These are phyloP conservation scores for Seladonia tumulorum DNA, from an alignment of 2,888 invertebrate species.

Conservation along the genomic window DNA sequence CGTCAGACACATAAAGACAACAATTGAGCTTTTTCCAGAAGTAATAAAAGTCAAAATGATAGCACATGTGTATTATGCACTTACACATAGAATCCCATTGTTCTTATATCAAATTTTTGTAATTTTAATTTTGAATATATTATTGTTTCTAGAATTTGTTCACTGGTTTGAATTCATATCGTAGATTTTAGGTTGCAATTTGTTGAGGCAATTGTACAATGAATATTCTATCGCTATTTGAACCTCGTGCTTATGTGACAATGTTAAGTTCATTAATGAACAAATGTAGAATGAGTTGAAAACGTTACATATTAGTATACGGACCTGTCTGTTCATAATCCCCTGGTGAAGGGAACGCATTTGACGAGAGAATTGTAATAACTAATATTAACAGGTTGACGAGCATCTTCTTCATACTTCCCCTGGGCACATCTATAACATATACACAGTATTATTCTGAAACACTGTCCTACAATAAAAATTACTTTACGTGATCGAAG, in stretches of 20 bases:
- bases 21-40: no score
- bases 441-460: neutral
- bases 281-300: neutral
- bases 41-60: no score
- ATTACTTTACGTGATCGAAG: neutral
- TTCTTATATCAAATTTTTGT: no score
- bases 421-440: constrained; percentile 22
- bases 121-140: neutral
- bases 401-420: constrained; percentile 31
- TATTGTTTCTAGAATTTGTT: neutral
- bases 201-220: neutral
- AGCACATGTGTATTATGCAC: no score
- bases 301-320: constrained; percentile 16
- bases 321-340: constrained; percentile 28
- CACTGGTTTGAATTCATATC: neutral
- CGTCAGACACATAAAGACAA: neutral
- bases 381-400: constrained; percentile 38
- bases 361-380: constrained; percentile 20
- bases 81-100: no score
- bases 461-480: neutral
- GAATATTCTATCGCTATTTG: neutral
- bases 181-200: neutral
- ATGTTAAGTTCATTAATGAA: neutral
- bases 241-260: neutral
- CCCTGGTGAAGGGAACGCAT: constrained; percentile 44